phyloP scores from a whole-genome alignment of 1,140 invertebrate genomes.

The Hypothenemus hampei region DNA sequence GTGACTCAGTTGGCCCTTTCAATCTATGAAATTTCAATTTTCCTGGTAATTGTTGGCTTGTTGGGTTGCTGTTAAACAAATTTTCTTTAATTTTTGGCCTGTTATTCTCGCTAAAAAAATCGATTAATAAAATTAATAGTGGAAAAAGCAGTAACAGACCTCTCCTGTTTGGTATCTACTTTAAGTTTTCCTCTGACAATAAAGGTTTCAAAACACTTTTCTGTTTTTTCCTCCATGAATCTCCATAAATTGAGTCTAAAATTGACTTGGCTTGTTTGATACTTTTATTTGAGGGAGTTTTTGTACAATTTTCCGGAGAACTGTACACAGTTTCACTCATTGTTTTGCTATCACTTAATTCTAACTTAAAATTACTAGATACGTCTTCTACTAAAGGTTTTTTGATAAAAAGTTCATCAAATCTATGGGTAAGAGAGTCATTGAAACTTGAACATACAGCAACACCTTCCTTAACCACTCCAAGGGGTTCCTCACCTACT shows the following conservation, averaged over 20 bases:
- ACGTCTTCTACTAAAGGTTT: no score
- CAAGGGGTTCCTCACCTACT: conserved; percentile 21
- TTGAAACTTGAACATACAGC: conserved; percentile 37
- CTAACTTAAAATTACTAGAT: no score
- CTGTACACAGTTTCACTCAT: neutral
- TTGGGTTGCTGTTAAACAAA: no score
- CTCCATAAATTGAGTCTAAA: conserved; percentile 41
- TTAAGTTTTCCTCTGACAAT: no score
- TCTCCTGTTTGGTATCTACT: no score
- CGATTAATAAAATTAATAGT: no score
- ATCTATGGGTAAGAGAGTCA: conserved; percentile 19
- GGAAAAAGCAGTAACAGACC: no score
- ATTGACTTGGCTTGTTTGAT: conserved; percentile 27
- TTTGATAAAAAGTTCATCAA: conserved; percentile 37
- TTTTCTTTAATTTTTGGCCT: no score
- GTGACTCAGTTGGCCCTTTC: conserved; percentile 19
- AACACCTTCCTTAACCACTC: conserved; percentile 3
- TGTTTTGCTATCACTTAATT: no score
- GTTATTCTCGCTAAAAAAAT: no score
- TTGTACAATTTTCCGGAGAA: neutral
- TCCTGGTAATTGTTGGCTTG: no score
- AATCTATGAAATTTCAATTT: conserved; percentile 22
- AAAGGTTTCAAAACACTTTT: conserved; percentile 27
- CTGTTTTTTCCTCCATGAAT: conserved; percentile 38
- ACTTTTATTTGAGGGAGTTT: conserved; percentile 4